phyloP scores from a whole-genome alignment of 2,113 vertebrate genomes.

The Eurypyga helias region DNA sequence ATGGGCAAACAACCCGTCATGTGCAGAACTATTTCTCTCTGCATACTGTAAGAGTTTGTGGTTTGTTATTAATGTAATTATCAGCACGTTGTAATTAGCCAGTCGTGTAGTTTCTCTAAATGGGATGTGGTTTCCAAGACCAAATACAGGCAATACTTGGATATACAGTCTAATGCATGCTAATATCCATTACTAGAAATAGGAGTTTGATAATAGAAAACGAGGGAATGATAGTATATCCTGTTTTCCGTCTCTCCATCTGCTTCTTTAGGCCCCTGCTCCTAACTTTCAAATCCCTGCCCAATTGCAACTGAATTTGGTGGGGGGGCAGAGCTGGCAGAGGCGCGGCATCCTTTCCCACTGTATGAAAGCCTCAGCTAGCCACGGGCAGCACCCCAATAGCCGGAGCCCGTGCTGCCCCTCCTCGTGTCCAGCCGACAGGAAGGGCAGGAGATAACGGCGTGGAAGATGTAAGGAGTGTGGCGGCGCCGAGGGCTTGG shows the following conservation, averaged over 20 bases:
- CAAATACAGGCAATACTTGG: background rate
- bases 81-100: fast-evolving
- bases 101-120: background rate
- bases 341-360: fast-evolving
- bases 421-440: background rate
- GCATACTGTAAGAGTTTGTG: background rate
- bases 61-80: background rate
- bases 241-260: background rate
- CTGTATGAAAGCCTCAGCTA: background rate
- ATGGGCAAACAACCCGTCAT: background rate
- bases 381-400: fast-evolving
- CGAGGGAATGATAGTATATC: background rate
- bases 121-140: background rate
- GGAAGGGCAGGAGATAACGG: background rate
- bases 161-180: background rate
- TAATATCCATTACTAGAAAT: background rate
- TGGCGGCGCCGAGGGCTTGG: background rate
- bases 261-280: background rate
- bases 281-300: background rate
- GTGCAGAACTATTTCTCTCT: background rate
- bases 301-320: background rate
- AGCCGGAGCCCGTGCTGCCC: fast-evolving
- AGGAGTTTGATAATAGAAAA: background rate
- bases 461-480: background rate
- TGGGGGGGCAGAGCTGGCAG: background rate